Evolutionary conservation across 2,888 invertebrate species (phyloP).

Genomic region (Eristalis arbustorum): DNA sequence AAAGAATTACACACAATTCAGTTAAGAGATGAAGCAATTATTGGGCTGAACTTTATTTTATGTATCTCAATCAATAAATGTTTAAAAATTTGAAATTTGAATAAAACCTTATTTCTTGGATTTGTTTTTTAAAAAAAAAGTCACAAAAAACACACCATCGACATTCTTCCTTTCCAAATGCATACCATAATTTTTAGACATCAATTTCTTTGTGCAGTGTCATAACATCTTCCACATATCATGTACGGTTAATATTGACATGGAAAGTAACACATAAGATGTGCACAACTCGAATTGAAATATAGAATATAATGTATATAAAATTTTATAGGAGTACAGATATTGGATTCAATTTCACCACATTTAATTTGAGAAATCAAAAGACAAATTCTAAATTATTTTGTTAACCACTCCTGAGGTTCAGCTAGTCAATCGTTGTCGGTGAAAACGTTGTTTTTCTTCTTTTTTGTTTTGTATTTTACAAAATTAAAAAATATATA

Average conservation of each 20-base stretch:
- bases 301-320: not conserved
- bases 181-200: constrained; percentile 20
- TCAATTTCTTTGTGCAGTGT: constrained; percentile 45
- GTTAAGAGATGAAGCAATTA: constrained; percentile 59
- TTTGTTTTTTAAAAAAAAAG: not conserved
- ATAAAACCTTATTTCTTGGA: constrained; percentile 19
- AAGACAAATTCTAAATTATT: not conserved
- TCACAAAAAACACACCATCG: constrained; percentile 39
- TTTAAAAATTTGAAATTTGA: constrained; percentile 23
- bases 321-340: not conserved
- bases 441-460: constrained; percentile 57
- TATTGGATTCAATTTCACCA: not conserved
- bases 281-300: not conserved
- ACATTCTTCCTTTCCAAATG: not conserved
- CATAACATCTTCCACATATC: constrained; percentile 5
- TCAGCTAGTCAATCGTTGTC: constrained; percentile 63
- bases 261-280: constrained; percentile 14
- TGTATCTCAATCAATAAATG: constrained; percentile 31
- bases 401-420: constrained; percentile 62
- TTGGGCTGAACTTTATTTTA: constrained; percentile 46
- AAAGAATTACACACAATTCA: constrained; percentile 58
- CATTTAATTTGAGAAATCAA: not conserved
- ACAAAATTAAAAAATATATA: constrained; percentile 53
- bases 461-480: constrained; percentile 27
- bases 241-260: not conserved